phyloP scores from a whole-genome alignment of 2,888 invertebrate genomes.

The Drosophila pegasa region DNA sequence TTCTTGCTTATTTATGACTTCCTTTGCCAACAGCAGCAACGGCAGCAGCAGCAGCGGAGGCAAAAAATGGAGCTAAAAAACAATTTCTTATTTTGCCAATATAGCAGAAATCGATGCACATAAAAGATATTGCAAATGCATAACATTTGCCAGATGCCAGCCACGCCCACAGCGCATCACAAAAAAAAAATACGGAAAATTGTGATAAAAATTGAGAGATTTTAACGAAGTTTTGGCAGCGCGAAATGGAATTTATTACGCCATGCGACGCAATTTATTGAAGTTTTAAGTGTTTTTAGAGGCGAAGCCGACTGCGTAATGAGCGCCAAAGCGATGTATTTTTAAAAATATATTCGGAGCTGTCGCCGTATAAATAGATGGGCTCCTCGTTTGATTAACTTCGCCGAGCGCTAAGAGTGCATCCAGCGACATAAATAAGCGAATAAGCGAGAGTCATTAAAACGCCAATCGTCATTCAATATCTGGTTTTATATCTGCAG shows the following conservation, averaged over 20 bases:
- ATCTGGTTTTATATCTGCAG: constrained; percentile 6
- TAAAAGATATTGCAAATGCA: constrained; percentile 66
- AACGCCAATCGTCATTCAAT: constrained; percentile 16
- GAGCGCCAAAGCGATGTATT: neutral
- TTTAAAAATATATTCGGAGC: neutral
- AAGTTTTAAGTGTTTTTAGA: neutral
- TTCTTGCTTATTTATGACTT: constrained; percentile 75
- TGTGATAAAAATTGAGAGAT: constrained; percentile 7
- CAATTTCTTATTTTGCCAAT: constrained; percentile 73
- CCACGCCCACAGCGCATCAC: constrained; percentile 45
- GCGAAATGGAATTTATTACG: neutral
- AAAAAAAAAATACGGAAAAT: constrained; percentile 10
- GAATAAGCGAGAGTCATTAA: constrained; percentile 41
- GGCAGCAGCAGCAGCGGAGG: constrained; percentile 20
- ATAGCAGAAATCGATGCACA: constrained; percentile 72
- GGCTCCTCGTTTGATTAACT: neutral
- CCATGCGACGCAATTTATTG: neutral
- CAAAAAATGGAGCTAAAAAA: constrained; percentile 51
- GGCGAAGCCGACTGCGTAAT: neutral
- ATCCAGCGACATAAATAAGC: constrained; percentile 33
- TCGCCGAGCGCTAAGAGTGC: constrained; percentile 17
- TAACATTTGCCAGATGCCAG: constrained; percentile 29
- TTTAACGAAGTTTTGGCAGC: constrained; percentile 11
- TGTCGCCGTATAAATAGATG: neutral
- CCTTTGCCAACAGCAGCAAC: constrained; percentile 52